Percentiles rank a stretch among this genome's conserved stretches.
These are phyloP conservation scores for Heliconius hermathena DNA, from an alignment of 1,140 invertebrate genomes.

Conservation along the genomic window DNA sequence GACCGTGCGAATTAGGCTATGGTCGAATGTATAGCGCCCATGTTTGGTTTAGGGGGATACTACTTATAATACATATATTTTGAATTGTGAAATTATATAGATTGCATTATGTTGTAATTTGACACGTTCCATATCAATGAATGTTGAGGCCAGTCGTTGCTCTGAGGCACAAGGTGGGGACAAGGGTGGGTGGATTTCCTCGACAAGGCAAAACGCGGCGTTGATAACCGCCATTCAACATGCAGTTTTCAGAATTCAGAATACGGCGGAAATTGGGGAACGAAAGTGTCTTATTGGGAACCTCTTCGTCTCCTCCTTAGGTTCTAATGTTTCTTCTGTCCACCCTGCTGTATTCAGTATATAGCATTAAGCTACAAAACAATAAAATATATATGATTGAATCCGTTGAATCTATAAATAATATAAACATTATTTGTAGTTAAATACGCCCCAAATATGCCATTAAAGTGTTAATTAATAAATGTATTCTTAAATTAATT, in stretches of 20 bases:
- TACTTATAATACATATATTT: background rate
- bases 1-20: slow-evolving; percentile 24
- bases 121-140: too few relatives aligned
- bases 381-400: too few relatives aligned
- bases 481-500: background rate
- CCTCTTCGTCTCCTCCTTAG: too few relatives aligned
- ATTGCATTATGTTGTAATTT: background rate
- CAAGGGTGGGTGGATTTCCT: too few relatives aligned
- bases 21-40: slow-evolving; percentile 17
- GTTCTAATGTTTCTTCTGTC: background rate
- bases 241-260: too few relatives aligned
- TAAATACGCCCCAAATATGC: too few relatives aligned
- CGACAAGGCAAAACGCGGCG: too few relatives aligned
- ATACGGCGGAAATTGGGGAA: background rate
- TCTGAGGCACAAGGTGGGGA: too few relatives aligned
- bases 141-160: too few relatives aligned
- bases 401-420: too few relatives aligned
- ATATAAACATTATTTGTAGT: too few relatives aligned
- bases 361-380: background rate
- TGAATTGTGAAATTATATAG: background rate
- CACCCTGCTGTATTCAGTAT: background rate
- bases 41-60: background rate
- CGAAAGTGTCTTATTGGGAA: background rate
- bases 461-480: background rate
- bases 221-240: too few relatives aligned